Evolutionary conservation across 1,140 invertebrate species (phyloP).

Genomic region (Saccostrea cuccullata): DNA sequence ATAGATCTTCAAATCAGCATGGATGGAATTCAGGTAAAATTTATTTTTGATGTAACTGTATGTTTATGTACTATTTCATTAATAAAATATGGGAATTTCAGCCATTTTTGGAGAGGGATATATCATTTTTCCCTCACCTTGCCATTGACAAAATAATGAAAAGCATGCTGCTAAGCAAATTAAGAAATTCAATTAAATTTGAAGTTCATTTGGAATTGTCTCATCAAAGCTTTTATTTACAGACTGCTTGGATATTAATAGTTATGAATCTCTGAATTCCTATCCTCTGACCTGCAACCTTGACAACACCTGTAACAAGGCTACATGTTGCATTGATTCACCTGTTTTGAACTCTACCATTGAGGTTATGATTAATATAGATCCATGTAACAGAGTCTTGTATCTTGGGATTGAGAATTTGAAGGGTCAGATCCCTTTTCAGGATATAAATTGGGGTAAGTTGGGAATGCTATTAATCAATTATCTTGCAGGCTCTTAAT

Average conservation of each 20-base stretch:
- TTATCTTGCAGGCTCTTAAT: not conserved
- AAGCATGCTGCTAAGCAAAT: too few relatives aligned
- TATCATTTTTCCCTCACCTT: too few relatives aligned
- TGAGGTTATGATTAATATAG: constrained; percentile 21
- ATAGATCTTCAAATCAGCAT: not conserved
- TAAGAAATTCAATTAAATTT: too few relatives aligned
- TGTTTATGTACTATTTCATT: not conserved
- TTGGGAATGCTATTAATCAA: not conserved
- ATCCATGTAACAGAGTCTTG: constrained; percentile 40
- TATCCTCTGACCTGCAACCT: constrained; percentile 36
- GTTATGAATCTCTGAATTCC: not conserved
- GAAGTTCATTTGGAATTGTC: too few relatives aligned
- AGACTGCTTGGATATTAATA: not conserved
- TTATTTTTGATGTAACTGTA: too few relatives aligned
- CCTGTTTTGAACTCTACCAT: constrained; percentile 18
- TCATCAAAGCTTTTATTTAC: not conserved
- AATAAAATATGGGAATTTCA: not conserved
- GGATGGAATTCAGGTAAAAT: not conserved
- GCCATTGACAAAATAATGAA: too few relatives aligned
- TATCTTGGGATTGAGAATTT: constrained; percentile 43
- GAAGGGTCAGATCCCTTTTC: constrained; percentile 27
- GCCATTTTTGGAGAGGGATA: too few relatives aligned
- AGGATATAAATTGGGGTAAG: constrained; percentile 32
- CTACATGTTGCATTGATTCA: constrained; percentile 39
- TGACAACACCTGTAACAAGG: constrained; percentile 38